phyloP scores from a whole-genome alignment of 2,797 vertebrate species.

The Garrulus glandarius region DNA sequence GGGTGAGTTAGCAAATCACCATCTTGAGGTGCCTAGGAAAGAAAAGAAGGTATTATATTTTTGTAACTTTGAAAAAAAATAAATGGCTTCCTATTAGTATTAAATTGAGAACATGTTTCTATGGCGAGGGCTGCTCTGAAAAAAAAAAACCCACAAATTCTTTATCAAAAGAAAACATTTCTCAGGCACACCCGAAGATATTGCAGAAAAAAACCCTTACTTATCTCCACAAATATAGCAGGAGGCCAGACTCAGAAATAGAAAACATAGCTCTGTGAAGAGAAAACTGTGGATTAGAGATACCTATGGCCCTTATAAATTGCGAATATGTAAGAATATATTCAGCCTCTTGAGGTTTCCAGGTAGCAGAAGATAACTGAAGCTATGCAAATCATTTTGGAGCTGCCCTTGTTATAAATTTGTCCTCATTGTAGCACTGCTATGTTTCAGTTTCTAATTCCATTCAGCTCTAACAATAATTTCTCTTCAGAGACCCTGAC shows the following conservation, averaged over 20 bases:
- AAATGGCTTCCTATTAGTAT: not conserved
- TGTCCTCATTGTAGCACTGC: not conserved
- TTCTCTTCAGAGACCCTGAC: not conserved
- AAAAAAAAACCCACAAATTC: not conserved
- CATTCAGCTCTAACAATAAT: not conserved
- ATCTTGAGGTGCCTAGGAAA: not conserved
- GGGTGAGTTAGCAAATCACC: not conserved
- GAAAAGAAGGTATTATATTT: not conserved
- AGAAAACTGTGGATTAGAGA: not conserved
- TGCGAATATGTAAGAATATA: not conserved
- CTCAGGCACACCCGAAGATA: not conserved
- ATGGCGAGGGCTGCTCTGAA: not conserved
- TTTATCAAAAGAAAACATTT: constrained; percentile 61
- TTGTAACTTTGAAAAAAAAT: not conserved
- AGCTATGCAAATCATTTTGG: not conserved
- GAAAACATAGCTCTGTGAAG: not conserved
- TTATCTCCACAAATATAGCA: not conserved
- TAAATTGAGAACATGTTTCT: not conserved
- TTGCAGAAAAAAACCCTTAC: not conserved
- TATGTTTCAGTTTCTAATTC: not conserved
- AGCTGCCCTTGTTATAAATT: not conserved
- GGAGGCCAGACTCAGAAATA: not conserved
- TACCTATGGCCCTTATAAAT: not conserved
- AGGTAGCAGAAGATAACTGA: not conserved
- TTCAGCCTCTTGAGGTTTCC: not conserved